A percentile compares a stretch with the other conserved stretches of the same genome.
Conservation (phyloP, 2,888 invertebrate species). For the Apamea crenata region DNA sequence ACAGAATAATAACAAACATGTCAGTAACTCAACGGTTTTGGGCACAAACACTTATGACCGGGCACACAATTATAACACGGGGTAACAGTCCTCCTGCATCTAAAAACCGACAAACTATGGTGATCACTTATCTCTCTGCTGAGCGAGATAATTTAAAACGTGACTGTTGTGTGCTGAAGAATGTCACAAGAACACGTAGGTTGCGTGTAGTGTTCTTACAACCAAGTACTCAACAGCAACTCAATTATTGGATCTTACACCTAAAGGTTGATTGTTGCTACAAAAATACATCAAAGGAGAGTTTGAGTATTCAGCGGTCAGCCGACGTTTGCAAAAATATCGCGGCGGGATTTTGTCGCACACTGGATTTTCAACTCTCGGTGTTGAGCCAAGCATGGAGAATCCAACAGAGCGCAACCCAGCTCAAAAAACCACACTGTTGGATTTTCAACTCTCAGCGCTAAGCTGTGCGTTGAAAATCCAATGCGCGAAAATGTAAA, state of each 20-base stretch:
- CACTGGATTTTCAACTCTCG: no score
- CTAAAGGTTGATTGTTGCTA: not conserved
- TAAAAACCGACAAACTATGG: constrained; percentile 2
- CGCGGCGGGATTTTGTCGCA: no score
- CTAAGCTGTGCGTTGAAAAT: no score
- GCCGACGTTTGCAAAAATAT: no score
- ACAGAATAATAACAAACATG: not conserved
- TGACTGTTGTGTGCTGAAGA: not conserved
- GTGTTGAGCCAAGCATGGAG: no score
- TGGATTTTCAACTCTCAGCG: no score
- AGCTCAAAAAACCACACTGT: no score
- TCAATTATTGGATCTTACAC: not conserved
- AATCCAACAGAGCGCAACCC: no score
- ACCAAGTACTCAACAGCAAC: not conserved
- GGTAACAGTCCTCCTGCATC: not conserved
- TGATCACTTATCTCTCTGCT: not conserved
- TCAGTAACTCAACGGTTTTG: not conserved
- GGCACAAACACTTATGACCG: not conserved
- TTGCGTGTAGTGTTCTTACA: not conserved
- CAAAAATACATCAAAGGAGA: not conserved
- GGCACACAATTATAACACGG: not conserved
- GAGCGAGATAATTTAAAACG: constrained; percentile 2
- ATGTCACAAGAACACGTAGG: constrained; percentile 17
- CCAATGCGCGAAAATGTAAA: no score
- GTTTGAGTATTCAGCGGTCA: no score